Base-by-base conservation (phyloP, 2,797 vertebrate species). In the Emydoidea blandingii region DNA sequence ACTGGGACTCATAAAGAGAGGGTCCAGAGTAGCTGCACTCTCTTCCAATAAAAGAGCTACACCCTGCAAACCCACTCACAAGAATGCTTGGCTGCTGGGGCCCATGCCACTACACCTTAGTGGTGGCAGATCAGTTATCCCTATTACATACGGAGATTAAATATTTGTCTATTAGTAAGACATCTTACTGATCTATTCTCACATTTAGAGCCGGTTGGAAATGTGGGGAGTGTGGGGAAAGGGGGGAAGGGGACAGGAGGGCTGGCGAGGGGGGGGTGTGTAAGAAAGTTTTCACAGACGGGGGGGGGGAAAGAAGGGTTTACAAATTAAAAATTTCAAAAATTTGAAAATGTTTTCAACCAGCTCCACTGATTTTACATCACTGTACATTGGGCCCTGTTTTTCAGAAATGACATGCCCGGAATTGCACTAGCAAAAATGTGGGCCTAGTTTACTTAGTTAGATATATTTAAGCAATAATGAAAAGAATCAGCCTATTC, bases 361-460 rank as follows among this genome's bases (percentile, higher is more conserved):
- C 79, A 92, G 37, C 93, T 89, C 76, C 57, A 8, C 83, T 29
- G 31, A 56, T 94, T 50, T 41, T 91, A 56, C 89, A 94, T 56
- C 72, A 16, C 0, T 79, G 68, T n/a, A 72, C 78, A 92, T 96
- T 91, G 80, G 91, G 56, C 95, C 14, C 16, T 19, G 8, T 65
- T 65, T n/a, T n/a, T n/a, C 62, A n/a, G 34, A 65, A 65, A n/a
- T 65, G n/a, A 65, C 7, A n/a, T 6, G 14, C 14, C 31, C 18
- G 14, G 59, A 96, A 96, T 90, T 95, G 90, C 89, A 93, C 57
- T 53, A 94, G 83, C 47, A 87, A 88, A 89, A 90, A 86, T 57
- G 7, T n/a, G 31, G 88, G 49, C 53, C 87, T 92, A 68, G 96
- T 95, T 95, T 96, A 92, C 95, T 94, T 31, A 94, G 91, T 92